These are phyloP conservation scores for Hypsopygia costalis DNA, from an alignment of 2,888 invertebrate species.

Conservation along the genomic window DNA sequence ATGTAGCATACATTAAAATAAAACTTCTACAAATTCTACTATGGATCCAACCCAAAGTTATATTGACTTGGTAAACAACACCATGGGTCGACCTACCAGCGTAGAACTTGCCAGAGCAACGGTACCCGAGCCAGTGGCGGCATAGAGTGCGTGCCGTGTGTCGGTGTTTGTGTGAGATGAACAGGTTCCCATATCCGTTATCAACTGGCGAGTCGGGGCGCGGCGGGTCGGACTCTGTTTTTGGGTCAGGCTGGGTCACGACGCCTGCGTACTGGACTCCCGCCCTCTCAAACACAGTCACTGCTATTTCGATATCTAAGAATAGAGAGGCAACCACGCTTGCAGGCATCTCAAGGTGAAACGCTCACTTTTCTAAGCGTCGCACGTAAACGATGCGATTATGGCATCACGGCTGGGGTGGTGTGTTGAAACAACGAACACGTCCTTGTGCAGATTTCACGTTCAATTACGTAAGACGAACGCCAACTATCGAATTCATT, in stretches of 20 bases:
- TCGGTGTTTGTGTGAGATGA: conserved; percentile 38
- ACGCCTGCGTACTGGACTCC: conserved; percentile 67
- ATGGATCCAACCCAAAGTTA: too few relatives aligned
- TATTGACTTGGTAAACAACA: neutral
- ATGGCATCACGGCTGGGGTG: conserved; percentile 60
- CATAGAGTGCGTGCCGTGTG: conserved; percentile 35
- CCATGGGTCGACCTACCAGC: neutral
- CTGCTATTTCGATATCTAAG: conserved; percentile 62
- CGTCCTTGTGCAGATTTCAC: conserved; percentile 74
- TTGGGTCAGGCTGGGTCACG: conserved; percentile 78
- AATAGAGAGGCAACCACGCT: conserved; percentile 65
- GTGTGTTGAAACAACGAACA: conserved; percentile 55
- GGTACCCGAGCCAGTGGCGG: conserved; percentile 34
- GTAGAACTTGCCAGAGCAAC: conserved; percentile 31
- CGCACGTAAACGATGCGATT: conserved; percentile 68
- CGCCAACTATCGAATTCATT: conserved; percentile 46
- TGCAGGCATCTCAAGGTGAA: conserved; percentile 68
- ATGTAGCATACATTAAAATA: too few relatives aligned
- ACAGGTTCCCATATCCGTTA: conserved; percentile 72
- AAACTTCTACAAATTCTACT: too few relatives aligned
- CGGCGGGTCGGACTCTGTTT: conserved; percentile 63
- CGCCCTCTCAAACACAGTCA: conserved; percentile 54
- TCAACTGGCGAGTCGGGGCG: conserved; percentile 60
- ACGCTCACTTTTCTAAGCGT: conserved; percentile 75
- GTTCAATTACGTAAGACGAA: conserved; percentile 61